Percentiles rank a stretch among this genome's conserved stretches.
phyloP scores from a whole-genome alignment of 2,797 vertebrate species.

The Cyclura pinguis region DNA sequence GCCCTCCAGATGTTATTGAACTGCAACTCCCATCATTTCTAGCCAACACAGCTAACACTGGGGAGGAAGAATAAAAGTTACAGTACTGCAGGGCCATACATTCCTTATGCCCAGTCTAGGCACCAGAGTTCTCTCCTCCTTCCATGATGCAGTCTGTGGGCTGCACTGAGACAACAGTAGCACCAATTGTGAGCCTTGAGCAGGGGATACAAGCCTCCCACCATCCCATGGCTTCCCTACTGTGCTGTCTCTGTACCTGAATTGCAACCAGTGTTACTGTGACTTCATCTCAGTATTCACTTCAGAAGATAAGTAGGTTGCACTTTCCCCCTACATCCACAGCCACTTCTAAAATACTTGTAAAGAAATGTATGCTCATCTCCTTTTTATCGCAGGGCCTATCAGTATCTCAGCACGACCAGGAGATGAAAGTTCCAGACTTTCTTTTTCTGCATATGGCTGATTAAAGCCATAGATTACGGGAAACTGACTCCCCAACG shows the following conservation, averaged over 20 bases:
- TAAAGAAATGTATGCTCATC: background rate
- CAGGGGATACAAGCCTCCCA: background rate
- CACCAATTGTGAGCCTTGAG: too few species aligned
- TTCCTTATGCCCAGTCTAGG: too few species aligned
- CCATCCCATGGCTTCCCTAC: background rate
- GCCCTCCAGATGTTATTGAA: too few species aligned
- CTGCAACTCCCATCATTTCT: too few species aligned
- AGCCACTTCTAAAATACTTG: background rate
- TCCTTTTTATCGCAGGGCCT: background rate
- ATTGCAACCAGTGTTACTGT: background rate
- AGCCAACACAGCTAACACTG: too few species aligned
- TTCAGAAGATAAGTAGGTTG: background rate
- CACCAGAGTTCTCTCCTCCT: too few species aligned
- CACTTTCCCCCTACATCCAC: background rate
- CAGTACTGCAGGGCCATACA: too few species aligned
- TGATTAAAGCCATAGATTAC: slow-evolving; percentile 12
- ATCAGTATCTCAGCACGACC: background rate
- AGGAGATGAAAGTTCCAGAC: background rate
- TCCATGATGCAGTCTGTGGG: background rate
- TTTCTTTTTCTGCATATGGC: background rate
- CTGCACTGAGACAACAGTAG: background rate
- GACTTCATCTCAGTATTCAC: background rate
- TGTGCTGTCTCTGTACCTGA: background rate
- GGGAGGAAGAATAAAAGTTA: too few species aligned
- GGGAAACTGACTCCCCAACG: background rate